These are phyloP conservation scores for Tolmerus cingulatus DNA, from an alignment of 2,888 invertebrate species.

Conservation along the genomic window DNA sequence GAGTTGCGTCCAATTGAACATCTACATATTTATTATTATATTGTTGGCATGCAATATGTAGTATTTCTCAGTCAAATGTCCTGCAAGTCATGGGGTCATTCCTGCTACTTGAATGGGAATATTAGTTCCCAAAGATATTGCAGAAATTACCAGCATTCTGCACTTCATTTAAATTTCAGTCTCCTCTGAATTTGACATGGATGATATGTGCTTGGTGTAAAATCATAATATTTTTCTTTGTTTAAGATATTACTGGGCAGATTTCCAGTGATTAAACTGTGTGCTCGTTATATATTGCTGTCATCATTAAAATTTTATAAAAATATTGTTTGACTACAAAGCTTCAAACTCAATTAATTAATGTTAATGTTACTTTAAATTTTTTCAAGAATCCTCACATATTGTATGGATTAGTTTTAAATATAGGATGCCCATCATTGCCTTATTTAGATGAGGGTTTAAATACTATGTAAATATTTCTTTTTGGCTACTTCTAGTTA, in stretches of 20 bases:
- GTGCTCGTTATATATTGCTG: too few species aligned
- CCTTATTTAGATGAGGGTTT: too few species aligned
- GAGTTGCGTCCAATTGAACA: neutral
- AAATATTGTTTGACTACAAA: too few species aligned
- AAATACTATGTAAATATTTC: too few species aligned
- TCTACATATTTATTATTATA: neutral
- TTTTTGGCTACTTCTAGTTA: too few species aligned
- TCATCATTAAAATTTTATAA: too few species aligned
- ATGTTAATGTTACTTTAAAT: too few species aligned
- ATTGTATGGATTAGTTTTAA: too few species aligned
- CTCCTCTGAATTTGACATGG: neutral
- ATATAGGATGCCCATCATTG: too few species aligned
- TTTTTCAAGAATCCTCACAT: too few species aligned
- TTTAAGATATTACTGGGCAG: neutral
- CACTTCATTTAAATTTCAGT: neutral
- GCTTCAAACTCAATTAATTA: too few species aligned
- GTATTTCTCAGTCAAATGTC: neutral
- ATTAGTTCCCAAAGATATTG: neutral
- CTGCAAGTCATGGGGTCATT: neutral
- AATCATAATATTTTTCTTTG: neutral
- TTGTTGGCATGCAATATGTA: neutral
- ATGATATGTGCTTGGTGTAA: neutral
- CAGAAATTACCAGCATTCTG: neutral
- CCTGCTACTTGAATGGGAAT: neutral
- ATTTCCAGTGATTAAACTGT: neutral